A percentile compares a stretch with the other conserved stretches of the same genome.
Evolutionary conservation across 2,113 vertebrate species (phyloP).

Genomic region (Eleginops maclovinus): DNA sequence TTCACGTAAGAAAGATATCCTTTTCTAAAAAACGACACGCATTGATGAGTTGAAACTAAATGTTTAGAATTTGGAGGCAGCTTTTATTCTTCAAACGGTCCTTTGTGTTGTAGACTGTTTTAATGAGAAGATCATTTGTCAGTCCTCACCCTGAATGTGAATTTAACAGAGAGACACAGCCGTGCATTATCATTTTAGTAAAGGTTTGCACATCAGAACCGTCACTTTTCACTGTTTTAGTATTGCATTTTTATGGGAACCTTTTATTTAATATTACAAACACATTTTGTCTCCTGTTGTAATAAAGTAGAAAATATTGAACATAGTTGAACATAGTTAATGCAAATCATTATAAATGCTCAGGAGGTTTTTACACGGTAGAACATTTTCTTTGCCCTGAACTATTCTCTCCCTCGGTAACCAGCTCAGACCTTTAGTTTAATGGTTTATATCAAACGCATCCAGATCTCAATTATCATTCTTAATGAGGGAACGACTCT

Average conservation of each 20-base stretch:
- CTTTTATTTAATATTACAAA: conserved; percentile 1
- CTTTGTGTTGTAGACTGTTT: not conserved
- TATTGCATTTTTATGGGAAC: not conserved
- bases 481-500: conserved; percentile 76
- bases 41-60: too few relatives aligned
- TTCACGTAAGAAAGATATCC: too few relatives aligned
- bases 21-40: too few relatives aligned
- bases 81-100: not conserved
- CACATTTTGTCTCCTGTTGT: not conserved
- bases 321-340: conserved; percentile 7
- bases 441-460: conserved; percentile 75
- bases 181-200: not conserved
- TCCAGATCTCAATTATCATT: conserved; percentile 79
- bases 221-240: not conserved
- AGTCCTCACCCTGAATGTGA: not conserved
- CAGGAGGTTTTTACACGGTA: conserved; percentile 45
- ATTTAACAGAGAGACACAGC: not conserved
- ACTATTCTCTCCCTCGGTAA: conserved; percentile 46
- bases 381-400: conserved; percentile 39
- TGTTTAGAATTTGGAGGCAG: too few relatives aligned
- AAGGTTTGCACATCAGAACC: not conserved
- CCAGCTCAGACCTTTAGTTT: conserved; percentile 70
- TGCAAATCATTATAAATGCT: conserved; percentile 33
- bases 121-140: not conserved
- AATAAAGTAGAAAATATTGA: not conserved